phyloP scores from a whole-genome alignment of 2,888 invertebrate genomes.

The Perithous albicinctus region DNA sequence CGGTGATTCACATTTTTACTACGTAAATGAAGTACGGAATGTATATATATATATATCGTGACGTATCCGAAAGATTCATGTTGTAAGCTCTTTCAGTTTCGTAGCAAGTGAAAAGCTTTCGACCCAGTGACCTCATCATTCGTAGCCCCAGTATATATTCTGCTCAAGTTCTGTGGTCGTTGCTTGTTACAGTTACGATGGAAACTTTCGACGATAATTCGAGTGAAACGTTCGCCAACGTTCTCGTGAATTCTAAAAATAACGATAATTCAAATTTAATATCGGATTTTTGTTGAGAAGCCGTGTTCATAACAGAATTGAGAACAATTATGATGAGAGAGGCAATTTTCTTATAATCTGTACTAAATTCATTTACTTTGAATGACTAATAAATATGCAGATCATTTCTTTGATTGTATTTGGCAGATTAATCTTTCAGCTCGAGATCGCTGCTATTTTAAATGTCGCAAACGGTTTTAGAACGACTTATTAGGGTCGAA shows the following conservation, averaged over 20 bases:
- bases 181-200: slow-evolving; percentile 1
- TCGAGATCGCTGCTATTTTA: too few relatives aligned
- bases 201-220: slow-evolving; percentile 17
- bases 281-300: neutral
- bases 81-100: slow-evolving; percentile 5
- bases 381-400: neutral
- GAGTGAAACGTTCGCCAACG: neutral
- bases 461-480: too few relatives aligned
- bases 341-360: neutral
- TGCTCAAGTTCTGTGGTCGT: neutral
- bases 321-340: neutral
- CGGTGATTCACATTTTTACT: slow-evolving; percentile 61
- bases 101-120: slow-evolving; percentile 28
- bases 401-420: neutral
- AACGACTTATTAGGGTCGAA: too few relatives aligned
- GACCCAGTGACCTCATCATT: slow-evolving; percentile 47
- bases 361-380: neutral
- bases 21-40: neutral
- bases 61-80: slow-evolving; percentile 30
- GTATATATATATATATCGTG: too few relatives aligned
- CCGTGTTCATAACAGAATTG: neutral
- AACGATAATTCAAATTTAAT: neutral
- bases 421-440: too few relatives aligned
- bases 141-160: neutral
- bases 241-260: neutral